Evolutionary conservation across 2,888 invertebrate genomes (phyloP), one percentile per base, ranked within the genome.

Genomic region (Tipula lateralis): DNA sequence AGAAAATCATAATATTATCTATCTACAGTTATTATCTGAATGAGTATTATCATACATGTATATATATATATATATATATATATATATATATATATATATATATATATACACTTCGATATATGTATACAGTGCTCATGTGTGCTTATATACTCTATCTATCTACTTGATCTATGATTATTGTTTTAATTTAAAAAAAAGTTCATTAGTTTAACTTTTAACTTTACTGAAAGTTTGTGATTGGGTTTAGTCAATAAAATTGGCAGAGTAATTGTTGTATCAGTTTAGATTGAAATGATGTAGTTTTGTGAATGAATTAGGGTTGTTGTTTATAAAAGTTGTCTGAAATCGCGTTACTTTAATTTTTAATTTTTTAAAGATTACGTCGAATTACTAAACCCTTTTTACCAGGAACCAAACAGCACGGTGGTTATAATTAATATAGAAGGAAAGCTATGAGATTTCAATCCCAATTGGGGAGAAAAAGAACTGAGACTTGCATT

Each of bases 1-100:
- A 66, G 66, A 66, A 66, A 66, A 66, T 66, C 66, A 66, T 66
- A 66, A 66, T 66, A 66, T 66, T 66, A 66, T 66, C 66, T 66
- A 66, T 66, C 66, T 66, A 66, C 24, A 66, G 24, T 66, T 66
- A 24, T 24, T 66, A 66, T 66, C 66, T 66, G 66, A 66, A 44
- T 44, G 12, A 16, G 13, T 39, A 50, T 6, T 16, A 5, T 16
- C 44, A 50, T 16, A 4, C 5, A 50, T 16, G n/a, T 44, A 13
- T n/a, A 44, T n/a, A 32, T 32, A 13, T 13, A 13, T 39, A 1
- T 39, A n/a, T n/a, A 50, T n/a, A n/a, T n/a, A n/a, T n/a, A n/a
- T n/a, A n/a, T n/a, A n/a, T n/a, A n/a, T n/a, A n/a, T n/a, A n/a
- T n/a, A n/a, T n/a, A n/a, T n/a, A 16, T 50, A 39, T 39, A 50